A percentile compares a stretch with the other conserved stretches of the same genome.
These are phyloP conservation scores for Lethenteron reissneri DNA, from an alignment of 2,113 vertebrate genomes.

Conservation along the genomic window DNA sequence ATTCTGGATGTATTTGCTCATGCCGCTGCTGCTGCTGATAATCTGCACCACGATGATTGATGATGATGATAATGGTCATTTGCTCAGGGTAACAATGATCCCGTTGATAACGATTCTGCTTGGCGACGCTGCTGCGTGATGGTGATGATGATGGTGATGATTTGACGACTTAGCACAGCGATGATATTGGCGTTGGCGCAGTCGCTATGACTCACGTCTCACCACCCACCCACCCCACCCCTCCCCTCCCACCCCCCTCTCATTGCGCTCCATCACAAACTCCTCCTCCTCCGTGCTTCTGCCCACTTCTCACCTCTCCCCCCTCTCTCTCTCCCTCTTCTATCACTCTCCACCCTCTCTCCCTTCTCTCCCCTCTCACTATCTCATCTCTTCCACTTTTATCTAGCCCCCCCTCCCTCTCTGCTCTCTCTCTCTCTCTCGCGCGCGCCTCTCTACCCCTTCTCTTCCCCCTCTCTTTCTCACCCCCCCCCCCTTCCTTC, in stretches of 20 bases:
- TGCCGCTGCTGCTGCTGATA: too few species aligned
- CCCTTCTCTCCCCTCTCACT: neutral
- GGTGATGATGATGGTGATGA: too few species aligned
- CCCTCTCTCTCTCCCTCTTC: neutral
- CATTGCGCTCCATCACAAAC: neutral
- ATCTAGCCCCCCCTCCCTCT: neutral
- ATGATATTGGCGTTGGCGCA: too few species aligned
- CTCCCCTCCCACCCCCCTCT: neutral
- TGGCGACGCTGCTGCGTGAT: too few species aligned
- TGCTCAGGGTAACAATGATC: too few species aligned
- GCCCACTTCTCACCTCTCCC: neutral
- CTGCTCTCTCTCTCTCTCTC: neutral
- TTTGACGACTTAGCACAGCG: too few species aligned
- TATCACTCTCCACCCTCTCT: neutral
- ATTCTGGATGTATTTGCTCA: too few species aligned
- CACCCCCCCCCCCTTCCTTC: neutral
- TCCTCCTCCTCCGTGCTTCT: neutral
- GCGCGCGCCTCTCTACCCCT: neutral
- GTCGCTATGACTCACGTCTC: neutral
- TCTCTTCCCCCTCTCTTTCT: neutral
- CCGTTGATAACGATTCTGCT: too few species aligned
- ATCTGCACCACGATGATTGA: too few species aligned
- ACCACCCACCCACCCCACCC: neutral
- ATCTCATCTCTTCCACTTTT: neutral
- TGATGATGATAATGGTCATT: too few species aligned